Conservation (phyloP, 2,113 vertebrate species). For the Progne subis region DNA sequence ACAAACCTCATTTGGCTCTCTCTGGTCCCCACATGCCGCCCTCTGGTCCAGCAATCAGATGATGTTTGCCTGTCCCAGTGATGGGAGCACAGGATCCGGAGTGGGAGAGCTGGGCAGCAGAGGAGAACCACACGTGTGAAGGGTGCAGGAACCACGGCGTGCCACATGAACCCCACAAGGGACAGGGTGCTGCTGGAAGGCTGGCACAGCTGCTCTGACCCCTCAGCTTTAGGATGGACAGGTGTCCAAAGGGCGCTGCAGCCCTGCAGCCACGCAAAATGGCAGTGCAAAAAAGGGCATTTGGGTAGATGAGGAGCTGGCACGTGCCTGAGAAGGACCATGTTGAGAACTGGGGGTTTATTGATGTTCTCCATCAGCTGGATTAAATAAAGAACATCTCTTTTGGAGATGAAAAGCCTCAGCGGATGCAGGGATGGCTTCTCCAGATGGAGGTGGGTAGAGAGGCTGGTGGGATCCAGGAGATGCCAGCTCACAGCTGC, state of each 20-base stretch:
- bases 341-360: not conserved
- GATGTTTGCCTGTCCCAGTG: not conserved
- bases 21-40: rapidly evolving
- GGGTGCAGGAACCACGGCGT: rapidly evolving
- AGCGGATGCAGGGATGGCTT: not conserved
- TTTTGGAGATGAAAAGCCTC: not conserved
- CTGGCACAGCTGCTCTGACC: not conserved
- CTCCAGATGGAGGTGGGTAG: rapidly evolving
- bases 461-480: not conserved
- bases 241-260: not conserved
- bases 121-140: not conserved
- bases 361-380: not conserved
- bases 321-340: not conserved
- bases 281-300: not conserved
- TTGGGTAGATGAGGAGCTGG: not conserved
- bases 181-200: not conserved
- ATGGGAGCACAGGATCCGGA: not conserved
- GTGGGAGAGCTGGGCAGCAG: not conserved
- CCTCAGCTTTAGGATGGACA: not conserved
- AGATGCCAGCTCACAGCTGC: not conserved
- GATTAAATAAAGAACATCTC: not conserved
- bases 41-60: not conserved
- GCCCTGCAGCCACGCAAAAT: rapidly evolving
- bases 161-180: rapidly evolving
- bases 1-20: not conserved